phyloP scores from a whole-genome alignment of 2,113 vertebrate species.

The Brachirus orientalis region DNA sequence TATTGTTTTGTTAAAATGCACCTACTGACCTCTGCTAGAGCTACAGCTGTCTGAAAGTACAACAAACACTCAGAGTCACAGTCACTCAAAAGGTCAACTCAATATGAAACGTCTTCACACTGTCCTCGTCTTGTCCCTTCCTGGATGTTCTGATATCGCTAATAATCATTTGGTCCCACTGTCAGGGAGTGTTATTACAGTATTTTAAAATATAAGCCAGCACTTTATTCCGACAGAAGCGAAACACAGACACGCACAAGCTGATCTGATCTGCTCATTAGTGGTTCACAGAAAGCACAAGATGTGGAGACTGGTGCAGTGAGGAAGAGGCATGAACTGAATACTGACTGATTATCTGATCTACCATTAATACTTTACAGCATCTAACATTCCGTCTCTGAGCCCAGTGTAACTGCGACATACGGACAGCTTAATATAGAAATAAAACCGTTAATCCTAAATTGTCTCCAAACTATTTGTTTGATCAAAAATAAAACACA shows the following conservation, averaged over 20 bases:
- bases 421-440: constrained; percentile 1
- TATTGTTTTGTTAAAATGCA: constrained; percentile 30
- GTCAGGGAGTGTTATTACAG: constrained; percentile 40
- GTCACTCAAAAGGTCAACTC: constrained; percentile 17
- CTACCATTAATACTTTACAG: constrained; percentile 14
- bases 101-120: constrained; percentile 5
- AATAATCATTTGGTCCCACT: constrained; percentile 46
- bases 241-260: constrained; percentile 57
- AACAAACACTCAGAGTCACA: background rate
- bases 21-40: constrained; percentile 37
- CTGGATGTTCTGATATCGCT: constrained; percentile 14
- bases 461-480: constrained; percentile 39
- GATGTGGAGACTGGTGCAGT: constrained; percentile 17
- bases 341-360: constrained; percentile 49
- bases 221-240: constrained; percentile 62
- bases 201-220: constrained; percentile 19
- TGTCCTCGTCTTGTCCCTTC: constrained; percentile 15
- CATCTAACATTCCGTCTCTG: constrained; percentile 11
- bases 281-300: constrained; percentile 8
- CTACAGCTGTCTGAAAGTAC: constrained; percentile 44
- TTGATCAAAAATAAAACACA: constrained; percentile 25
- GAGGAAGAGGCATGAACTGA: constrained; percentile 40
- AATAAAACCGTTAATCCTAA: constrained; percentile 46
- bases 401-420: background rate
- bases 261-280: constrained; percentile 45